phyloP scores from a whole-genome alignment of 2,113 vertebrate species.

The Scytalopus superciliaris region DNA sequence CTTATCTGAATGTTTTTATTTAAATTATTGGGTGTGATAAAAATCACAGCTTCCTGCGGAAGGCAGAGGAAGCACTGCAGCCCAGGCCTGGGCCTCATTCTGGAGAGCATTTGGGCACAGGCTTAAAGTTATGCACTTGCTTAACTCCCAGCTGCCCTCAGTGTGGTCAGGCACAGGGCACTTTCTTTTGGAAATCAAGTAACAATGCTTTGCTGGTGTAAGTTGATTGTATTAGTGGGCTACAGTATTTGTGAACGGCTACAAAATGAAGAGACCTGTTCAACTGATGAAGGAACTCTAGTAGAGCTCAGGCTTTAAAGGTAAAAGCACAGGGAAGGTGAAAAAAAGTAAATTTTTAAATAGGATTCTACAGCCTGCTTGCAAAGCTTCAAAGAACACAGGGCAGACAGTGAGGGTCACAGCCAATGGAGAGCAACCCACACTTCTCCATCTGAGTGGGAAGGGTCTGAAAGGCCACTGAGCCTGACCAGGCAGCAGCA shows the following conservation, averaged over 20 bases:
- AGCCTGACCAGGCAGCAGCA: fast-evolving
- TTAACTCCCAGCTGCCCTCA: background rate
- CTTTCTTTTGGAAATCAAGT: no score
- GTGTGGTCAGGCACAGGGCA: background rate
- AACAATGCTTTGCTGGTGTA: no score
- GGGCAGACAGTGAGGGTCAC: no score
- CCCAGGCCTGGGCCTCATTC: background rate
- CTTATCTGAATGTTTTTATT: constrained; percentile 50
- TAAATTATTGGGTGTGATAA: constrained; percentile 53
- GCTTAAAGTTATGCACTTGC: background rate
- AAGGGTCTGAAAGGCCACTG: background rate
- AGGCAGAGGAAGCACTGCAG: background rate
- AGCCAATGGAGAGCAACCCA: background rate
- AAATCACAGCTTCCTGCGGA: constrained; percentile 44
- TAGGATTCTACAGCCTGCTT: no score
- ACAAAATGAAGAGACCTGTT: no score
- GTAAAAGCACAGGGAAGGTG: no score
- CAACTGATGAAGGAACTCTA: no score
- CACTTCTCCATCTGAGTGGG: background rate
- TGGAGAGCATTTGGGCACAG: background rate
- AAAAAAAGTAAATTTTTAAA: no score
- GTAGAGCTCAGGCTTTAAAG: no score
- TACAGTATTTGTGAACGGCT: no score
- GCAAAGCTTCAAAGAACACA: no score
- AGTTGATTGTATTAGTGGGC: no score